Conservation (phyloP, 2,797 vertebrate genomes). For the Acanthurus tractus region DNA sequence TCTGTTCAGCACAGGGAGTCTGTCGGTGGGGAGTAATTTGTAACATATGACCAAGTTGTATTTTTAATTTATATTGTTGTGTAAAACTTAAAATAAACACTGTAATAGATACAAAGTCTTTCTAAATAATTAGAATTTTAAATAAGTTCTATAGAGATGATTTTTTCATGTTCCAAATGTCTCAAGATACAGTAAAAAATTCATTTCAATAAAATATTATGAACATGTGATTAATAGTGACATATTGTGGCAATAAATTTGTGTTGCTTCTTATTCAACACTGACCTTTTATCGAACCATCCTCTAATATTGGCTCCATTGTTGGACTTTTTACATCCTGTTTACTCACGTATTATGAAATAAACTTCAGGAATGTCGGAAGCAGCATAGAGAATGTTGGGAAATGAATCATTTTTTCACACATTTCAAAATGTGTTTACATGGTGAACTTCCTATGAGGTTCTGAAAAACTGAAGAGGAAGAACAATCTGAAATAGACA, state of each 20-base stretch:
- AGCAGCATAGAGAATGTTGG: constrained; percentile 9
- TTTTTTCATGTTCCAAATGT: background rate
- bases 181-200: too few relatives aligned
- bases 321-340: background rate
- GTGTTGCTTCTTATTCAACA: background rate
- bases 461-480: constrained; percentile 89
- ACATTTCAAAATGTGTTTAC: constrained; percentile 79
- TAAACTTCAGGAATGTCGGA: background rate
- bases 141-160: background rate
- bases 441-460: constrained; percentile 88
- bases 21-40: constrained; percentile 10
- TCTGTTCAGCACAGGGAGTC: constrained; percentile 9
- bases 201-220: background rate
- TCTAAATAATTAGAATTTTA: background rate
- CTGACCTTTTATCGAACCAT: background rate
- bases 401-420: constrained; percentile 64
- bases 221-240: background rate
- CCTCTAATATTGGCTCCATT: background rate
- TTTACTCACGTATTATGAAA: background rate
- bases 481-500: constrained; percentile 90
- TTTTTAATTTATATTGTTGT: constrained; percentile 59
- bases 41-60: constrained; percentile 41
- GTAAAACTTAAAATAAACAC: constrained; percentile 22
- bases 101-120: background rate
- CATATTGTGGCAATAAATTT: background rate